Evolutionary conservation across 2,113 vertebrate genomes (phyloP).

Genomic region (Cyphomyrus plagiostoma): DNA sequence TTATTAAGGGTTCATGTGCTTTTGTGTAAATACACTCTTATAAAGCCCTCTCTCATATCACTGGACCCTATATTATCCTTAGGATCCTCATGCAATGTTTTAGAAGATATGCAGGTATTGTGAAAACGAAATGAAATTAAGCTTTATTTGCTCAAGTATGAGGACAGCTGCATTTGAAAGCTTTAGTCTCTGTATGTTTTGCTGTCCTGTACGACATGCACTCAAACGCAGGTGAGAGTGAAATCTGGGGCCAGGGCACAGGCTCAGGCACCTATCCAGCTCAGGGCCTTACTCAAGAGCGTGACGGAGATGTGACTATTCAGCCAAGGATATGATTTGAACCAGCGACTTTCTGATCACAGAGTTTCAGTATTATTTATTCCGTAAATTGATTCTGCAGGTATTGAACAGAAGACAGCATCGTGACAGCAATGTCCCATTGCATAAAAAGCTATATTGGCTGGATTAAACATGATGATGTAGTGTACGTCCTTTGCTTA

Average conservation of each 20-base stretch:
- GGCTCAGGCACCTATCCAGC: neutral
- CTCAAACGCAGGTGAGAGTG: neutral
- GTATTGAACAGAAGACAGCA: neutral
- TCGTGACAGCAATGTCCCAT: neutral
- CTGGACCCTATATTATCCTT: neutral
- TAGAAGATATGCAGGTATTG: neutral
- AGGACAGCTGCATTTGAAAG: neutral
- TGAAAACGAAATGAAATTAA: neutral
- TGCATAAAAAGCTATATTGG: neutral
- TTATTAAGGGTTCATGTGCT: neutral
- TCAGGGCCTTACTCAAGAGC: neutral
- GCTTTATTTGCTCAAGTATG: neutral
- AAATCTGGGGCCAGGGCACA: neutral
- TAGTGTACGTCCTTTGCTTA: neutral
- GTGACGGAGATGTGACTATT: neutral
- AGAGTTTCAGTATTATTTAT: neutral
- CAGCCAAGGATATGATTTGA: neutral
- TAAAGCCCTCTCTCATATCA: neutral
- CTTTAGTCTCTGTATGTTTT: neutral
- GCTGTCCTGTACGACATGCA: neutral
- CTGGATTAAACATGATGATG: neutral
- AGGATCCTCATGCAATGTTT: neutral
- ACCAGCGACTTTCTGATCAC: neutral
- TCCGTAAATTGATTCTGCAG: neutral
- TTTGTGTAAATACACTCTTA: neutral